Base-by-base conservation (phyloP, 2,797 vertebrate species). In the Avahi laniger region DNA sequence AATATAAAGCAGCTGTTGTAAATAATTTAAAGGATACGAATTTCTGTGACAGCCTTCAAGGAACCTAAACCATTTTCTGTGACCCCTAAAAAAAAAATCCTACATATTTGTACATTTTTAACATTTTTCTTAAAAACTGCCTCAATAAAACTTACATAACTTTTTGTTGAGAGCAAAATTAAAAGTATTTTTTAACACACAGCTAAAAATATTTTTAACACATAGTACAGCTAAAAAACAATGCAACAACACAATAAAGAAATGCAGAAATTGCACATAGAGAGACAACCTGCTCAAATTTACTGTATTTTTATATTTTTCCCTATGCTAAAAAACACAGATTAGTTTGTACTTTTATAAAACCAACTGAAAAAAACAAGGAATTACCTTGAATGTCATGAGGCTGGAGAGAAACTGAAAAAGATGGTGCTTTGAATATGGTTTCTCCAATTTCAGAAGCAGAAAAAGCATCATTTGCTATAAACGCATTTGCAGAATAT, bases 11-110 rank as follows among this genome's bases (percentile, higher is more conserved):
- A 78, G 6, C 14, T 83, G 4, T 69, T 92, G 4, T 89, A 65
- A 93, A 95, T 85, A 52, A 86, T 81, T 95, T 81, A 97, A 99
- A 99, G 99, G 99, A 99, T 99, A 99, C 99, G 99, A 67, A 99
- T 99, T 99, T 99, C 99, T 96, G 99, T 99, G 89, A 99, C 99
- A 95, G 99, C 98, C 54, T 99, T 99, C 97, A 99, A 98, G 57
- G 98, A 97, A 95, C 98, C 98, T 87, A 98, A 83, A 82, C 92
- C 97, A 96, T 97, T 98, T 98, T 97, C 98, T 89, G 98, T 96
- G 91, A 97, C 93, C 65, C 99, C 99, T 99, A 96, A 97, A 98
- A 92, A 90, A 94, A 93, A 96, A 80, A 69, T 54, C 1, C 14
- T 59, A 75, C 33, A 93, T 59, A 94, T 59, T 67, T 67, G 67